Evolutionary conservation across 2,888 invertebrate species (phyloP).

Genomic region (Pterostichus madidus): DNA sequence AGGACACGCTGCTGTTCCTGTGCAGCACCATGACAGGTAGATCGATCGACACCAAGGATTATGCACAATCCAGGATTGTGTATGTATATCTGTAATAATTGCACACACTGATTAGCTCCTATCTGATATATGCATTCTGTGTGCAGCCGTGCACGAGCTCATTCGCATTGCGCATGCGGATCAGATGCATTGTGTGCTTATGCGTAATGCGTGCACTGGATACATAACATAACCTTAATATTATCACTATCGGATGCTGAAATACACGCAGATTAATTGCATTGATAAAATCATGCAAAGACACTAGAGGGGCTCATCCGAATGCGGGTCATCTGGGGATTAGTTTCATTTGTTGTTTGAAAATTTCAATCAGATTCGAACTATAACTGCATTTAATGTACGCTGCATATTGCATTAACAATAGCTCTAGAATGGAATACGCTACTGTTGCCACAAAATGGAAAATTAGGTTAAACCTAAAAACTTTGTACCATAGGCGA

Average conservation of each 20-base stretch:
- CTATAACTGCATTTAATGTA: no score
- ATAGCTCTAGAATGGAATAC: no score
- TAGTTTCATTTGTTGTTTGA: no score
- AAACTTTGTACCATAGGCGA: no score
- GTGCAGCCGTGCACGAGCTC: background rate
- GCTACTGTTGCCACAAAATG: no score
- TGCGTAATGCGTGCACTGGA: conserved; percentile 28
- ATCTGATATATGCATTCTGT: conserved; percentile 41
- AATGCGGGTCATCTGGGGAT: no score
- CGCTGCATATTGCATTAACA: no score
- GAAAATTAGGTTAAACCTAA: no score
- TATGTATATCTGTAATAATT: conserved; percentile 53
- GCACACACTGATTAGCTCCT: conserved; percentile 56
- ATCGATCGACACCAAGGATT: conserved; percentile 54
- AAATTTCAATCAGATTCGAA: no score
- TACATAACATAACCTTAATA: conserved; percentile 6
- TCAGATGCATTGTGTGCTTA: conserved; percentile 7
- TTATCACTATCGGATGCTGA: background rate
- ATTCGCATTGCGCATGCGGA: background rate
- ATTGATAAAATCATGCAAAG: conserved; percentile 5
- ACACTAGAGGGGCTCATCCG: background rate
- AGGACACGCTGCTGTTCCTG: background rate
- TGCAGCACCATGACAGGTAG: conserved; percentile 9
- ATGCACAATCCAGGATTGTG: conserved; percentile 21
- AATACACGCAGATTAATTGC: conserved; percentile 12